Base-by-base conservation (phyloP, 2,888 invertebrate genomes). In the Hypomecis atomaria region DNA sequence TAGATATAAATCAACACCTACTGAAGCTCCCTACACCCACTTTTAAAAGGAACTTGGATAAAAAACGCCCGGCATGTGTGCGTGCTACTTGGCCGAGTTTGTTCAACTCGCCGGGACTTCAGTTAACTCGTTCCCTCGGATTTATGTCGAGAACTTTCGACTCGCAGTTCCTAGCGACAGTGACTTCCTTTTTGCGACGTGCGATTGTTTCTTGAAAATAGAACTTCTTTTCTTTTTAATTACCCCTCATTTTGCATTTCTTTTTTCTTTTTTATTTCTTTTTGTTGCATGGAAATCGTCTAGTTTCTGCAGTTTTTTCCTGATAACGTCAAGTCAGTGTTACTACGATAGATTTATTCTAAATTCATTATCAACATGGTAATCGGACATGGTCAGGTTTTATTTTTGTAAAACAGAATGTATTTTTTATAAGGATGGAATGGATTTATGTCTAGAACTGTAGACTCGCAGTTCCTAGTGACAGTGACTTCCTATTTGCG, bases 81-180 rank as follows among this genome's bases (percentile, higher is more conserved):
- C 78, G 79, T 75, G 71, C 82, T 80, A 82, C 65, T 81, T 81
- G 86, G 81, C 78, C 81, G 82, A 83, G 85, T 87, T 87, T 84
- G 82, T 86, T 86, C 86, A 86, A 86, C 84, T 83, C 82, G 44
- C 63, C 76, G 76, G 79, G 84, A 79, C 81, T 81, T 81, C 81
- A 86, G 88, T 87, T 87, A 85, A 86, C 86, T 88, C 86, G 87
- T 87, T 85, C 81, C 72, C 82, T 72, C 70, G 82, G 82, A 88
- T 88, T 88, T 87, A 88, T 86, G 84, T 79, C 71, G 76, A 76
- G 75, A 86, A 87, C 83, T 87, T 85, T 81, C 77, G 81, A 82
- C 80, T 82, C 81, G 79, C 82, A 77, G 79, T 85, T 81, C 81
- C 82, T 80, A 79, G 82, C 81, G 83, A 85, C 84, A 84, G 81